Percentiles rank a stretch among this genome's conserved stretches.
Conservation (phyloP, 2,113 vertebrate species). For the Bubo scandiacus region DNA sequence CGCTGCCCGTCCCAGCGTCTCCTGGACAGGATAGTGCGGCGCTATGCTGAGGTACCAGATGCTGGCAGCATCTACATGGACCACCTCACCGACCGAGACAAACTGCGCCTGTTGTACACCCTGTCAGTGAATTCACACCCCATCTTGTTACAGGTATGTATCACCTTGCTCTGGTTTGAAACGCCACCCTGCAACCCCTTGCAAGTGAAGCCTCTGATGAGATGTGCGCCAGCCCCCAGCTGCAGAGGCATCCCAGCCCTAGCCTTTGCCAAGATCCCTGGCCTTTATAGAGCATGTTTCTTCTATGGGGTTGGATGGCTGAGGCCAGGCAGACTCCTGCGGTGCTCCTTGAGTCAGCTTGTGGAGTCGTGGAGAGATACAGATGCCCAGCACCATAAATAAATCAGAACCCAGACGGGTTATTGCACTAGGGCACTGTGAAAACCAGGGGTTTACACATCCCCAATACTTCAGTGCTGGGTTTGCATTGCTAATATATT, state of each 20-base stretch:
- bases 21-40: slow-evolving; percentile 81
- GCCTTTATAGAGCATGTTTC: fast-evolving
- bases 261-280: not conserved
- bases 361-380: not conserved
- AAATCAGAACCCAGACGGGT: not conserved
- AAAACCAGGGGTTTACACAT: not conserved
- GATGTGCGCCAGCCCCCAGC: too few relatives aligned
- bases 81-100: slow-evolving; percentile 80
- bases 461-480: fast-evolving
- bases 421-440: not conserved
- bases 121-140: slow-evolving; percentile 82
- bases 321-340: not conserved
- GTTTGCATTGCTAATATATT: not conserved
- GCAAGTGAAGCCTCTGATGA: fast-evolving
- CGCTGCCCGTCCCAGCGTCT: slow-evolving; percentile 84
- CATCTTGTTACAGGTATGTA: slow-evolving; percentile 79
- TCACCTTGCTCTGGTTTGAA: not conserved
- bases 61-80: slow-evolving; percentile 87
- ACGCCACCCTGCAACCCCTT: fast-evolving
- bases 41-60: slow-evolving; percentile 82
- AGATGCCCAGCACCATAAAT: not conserved
- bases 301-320: not conserved
- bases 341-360: not conserved
- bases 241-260: not conserved
- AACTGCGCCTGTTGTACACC: slow-evolving; percentile 82